Percentiles rank a stretch among this genome's conserved stretches.
phyloP scores from a whole-genome alignment of 2,113 vertebrate genomes.

The Anser cygnoides region DNA sequence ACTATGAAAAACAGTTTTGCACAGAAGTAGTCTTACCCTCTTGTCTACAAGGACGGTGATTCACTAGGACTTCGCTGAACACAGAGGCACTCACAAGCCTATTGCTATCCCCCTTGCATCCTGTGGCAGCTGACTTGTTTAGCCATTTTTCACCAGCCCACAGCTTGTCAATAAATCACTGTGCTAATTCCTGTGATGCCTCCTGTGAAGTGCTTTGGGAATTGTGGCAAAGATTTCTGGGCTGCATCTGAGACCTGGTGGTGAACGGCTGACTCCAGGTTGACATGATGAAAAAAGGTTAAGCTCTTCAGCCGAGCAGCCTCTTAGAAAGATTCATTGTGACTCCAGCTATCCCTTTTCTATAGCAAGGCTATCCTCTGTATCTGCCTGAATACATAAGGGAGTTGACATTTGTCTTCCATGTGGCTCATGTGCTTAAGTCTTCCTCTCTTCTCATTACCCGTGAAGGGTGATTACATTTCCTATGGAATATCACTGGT shows the following conservation, averaged over 20 bases:
- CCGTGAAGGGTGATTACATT: slow-evolving; percentile 50
- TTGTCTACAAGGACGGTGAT: background rate
- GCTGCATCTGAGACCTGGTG: slow-evolving; percentile 25
- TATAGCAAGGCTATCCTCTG: background rate
- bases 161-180: slow-evolving; percentile 54
- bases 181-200: slow-evolving; percentile 23
- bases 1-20: background rate
- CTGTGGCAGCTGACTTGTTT: slow-evolving; percentile 10
- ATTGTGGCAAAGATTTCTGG: slow-evolving; percentile 46
- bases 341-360: slow-evolving; percentile 23
- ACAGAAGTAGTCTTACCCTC: background rate
- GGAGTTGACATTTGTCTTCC: slow-evolving; percentile 11
- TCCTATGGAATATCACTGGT: slow-evolving; percentile 19
- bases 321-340: slow-evolving; percentile 63
- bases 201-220: slow-evolving; percentile 63
- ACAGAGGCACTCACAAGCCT: background rate
- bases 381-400: slow-evolving; percentile 7
- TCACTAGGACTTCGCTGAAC: background rate
- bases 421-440: background rate
- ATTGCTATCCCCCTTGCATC: background rate
- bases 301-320: slow-evolving; percentile 57
- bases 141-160: background rate
- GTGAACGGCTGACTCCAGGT: slow-evolving; percentile 39
- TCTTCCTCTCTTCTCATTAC: slow-evolving; percentile 35
- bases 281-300: slow-evolving; percentile 67